A percentile compares a stretch with the other conserved stretches of the same genome.
These are phyloP conservation scores for Cydia fagiglandana DNA, from an alignment of 1,140 invertebrate species.

Conservation along the genomic window DNA sequence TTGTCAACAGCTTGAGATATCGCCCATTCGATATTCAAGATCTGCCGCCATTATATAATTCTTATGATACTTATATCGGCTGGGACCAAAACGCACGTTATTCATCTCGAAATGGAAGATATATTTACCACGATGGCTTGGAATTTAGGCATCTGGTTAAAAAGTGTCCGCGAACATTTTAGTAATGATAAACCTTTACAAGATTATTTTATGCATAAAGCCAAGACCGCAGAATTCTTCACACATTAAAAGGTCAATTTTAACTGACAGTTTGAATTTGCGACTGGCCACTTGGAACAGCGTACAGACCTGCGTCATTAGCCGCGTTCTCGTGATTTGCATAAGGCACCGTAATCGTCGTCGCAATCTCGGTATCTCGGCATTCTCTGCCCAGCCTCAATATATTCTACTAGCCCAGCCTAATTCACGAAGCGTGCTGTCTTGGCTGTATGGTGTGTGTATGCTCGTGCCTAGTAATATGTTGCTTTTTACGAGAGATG, in stretches of 20 bases:
- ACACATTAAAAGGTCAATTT: not conserved
- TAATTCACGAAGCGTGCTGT: not conserved
- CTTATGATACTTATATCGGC: too few relatives aligned
- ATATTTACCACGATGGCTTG: too few relatives aligned
- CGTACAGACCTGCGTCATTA: slow-evolving; percentile 13
- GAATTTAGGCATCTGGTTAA: too few relatives aligned
- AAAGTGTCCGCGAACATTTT: too few relatives aligned
- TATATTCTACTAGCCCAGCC: slow-evolving; percentile 1
- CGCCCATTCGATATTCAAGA: too few relatives aligned
- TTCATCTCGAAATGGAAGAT: too few relatives aligned
- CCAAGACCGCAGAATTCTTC: not conserved
- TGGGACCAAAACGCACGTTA: too few relatives aligned
- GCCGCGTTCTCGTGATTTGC: slow-evolving; percentile 15
- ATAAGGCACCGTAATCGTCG: slow-evolving; percentile 13
- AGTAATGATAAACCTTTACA: not conserved
- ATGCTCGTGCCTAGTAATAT: too few relatives aligned
- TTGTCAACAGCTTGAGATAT: too few relatives aligned
- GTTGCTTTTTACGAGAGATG: too few relatives aligned
- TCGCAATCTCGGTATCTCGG: slow-evolving; percentile 15
- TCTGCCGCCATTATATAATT: too few relatives aligned
- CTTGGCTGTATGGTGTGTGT: too few relatives aligned
- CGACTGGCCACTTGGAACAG: not conserved
- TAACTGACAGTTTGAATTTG: not conserved
- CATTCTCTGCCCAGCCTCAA: not conserved
- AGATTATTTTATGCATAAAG: not conserved